Evolutionary conservation across 2,888 invertebrate genomes (phyloP).

Genomic region (Polia nebulosa): DNA sequence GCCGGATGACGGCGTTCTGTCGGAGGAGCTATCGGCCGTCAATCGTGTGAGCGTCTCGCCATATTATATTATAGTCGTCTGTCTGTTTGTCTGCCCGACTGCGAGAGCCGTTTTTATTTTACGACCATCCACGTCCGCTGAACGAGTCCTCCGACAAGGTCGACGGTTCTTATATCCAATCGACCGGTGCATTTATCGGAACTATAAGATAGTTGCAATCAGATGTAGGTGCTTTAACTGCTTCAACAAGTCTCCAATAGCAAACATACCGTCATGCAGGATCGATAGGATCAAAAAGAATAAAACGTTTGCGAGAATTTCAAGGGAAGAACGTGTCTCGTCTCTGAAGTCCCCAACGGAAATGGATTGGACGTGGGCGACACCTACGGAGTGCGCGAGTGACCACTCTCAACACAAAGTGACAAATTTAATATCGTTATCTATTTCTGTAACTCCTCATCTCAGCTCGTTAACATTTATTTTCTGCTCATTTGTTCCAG

Average conservation of each 20-base stretch:
- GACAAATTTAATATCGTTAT: conserved; percentile 83
- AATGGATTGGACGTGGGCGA: conserved; percentile 86
- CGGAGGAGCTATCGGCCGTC: conserved; percentile 88
- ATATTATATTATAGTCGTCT: conserved; percentile 83
- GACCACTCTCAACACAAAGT: conserved; percentile 80
- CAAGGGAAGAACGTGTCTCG: conserved; percentile 77
- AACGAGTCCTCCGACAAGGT: conserved; percentile 85
- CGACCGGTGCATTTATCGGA: conserved; percentile 72
- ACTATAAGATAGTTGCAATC: conserved; percentile 59
- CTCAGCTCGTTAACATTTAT: conserved; percentile 69
- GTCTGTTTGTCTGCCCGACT: conserved; percentile 84
- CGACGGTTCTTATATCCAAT: conserved; percentile 77
- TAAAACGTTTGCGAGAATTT: conserved; percentile 67
- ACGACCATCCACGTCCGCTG: conserved; percentile 88
- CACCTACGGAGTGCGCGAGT: conserved; percentile 82
- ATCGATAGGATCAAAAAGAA: conserved; percentile 65
- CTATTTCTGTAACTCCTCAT: conserved; percentile 78
- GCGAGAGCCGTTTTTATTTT: conserved; percentile 87
- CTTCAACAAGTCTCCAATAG: conserved; percentile 10
- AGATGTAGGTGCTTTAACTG: conserved; percentile 34
- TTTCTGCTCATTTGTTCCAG: conserved; percentile 76
- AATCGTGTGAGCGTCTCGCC: conserved; percentile 87
- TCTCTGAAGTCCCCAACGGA: conserved; percentile 81
- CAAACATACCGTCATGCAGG: conserved; percentile 23
- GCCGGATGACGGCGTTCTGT: conserved; percentile 88